Base-by-base conservation (phyloP, 2,797 vertebrate species). In the Spinibarbus caldwelli region DNA sequence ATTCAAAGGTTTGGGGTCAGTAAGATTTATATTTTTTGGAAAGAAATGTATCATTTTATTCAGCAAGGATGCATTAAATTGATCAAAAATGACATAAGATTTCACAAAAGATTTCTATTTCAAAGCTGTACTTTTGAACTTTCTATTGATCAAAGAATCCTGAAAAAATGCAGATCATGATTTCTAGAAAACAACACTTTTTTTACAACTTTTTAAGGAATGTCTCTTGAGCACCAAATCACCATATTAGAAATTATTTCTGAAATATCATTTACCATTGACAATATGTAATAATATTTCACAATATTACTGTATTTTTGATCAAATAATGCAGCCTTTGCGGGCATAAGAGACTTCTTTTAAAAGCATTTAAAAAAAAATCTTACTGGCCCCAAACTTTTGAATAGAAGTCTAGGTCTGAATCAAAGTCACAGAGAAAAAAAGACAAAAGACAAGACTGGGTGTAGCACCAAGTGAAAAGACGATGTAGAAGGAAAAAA, bases 401-500 rank as follows among this genome's bases (percentile, higher is more conserved):
- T 45, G n/a, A 72, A 29, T 17, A 26, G 41, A 26, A 45, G 3
- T 45, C 3, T 17, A 72, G 41, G 41, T 72, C 70, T 23, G 9
- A 73, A 45, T 72, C n/a, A 15, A 29, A 29, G 31, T 67, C 45
- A 72, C n/a, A 64, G 21, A 82, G 17, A 84, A 41, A 75, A 57
- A 49, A 23, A n/a, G 4, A 80, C 78, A 38, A 21, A 17, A 19
- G 52, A 23, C 15, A 71, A 72, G 66, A 80, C 77, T 82, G 34
- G 52, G 29, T 80, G 11, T 52, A 68, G 43, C 9, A 45, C 29
- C 29, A 85, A 78, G 45, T 64, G 29, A 78, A 78, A 31, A 70
- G 17, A 83, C 9, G 5, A 66, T 19, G 26, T 19, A 47, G 38
- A 64, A 38, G 34, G 83, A 86, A 68, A 80, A 85, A 82, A 85